phyloP scores from a whole-genome alignment of 1,140 invertebrate species.

The Centruroides vittatus region DNA sequence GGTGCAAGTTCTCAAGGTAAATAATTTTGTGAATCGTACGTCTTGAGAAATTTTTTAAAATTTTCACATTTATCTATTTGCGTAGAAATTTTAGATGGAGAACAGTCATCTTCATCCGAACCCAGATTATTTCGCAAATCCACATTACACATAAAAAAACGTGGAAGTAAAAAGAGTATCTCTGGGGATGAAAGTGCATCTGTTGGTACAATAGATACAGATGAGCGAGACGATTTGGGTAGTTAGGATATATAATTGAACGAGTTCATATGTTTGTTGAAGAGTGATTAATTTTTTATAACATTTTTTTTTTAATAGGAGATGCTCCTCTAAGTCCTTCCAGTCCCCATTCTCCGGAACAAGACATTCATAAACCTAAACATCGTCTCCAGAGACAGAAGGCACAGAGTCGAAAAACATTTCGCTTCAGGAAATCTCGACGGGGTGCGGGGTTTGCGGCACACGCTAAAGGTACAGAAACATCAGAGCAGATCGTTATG shows the following conservation, averaged over 20 bases:
- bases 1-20: not conserved
- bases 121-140: conserved; percentile 18
- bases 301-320: no score
- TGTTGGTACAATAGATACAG: no score
- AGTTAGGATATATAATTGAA: no score
- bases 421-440: conserved; percentile 34
- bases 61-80: not conserved
- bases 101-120: conserved; percentile 12
- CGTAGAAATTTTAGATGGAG: conserved; percentile 1
- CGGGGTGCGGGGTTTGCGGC: conserved; percentile 17
- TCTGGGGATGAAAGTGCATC: no score
- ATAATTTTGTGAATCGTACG: not conserved
- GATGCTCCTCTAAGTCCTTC: conserved; percentile 7
- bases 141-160: conserved; percentile 18
- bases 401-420: conserved; percentile 85
- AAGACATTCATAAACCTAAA: conserved; percentile 12
- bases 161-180: conserved; percentile 12
- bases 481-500: conserved; percentile 10
- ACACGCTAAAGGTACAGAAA: conserved; percentile 1
- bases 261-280: no score
- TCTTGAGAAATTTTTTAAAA: not conserved
- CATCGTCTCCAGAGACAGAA: conserved; percentile 78
- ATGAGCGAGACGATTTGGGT: no score
- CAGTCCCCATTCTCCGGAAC: conserved; percentile 15
- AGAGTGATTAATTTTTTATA: no score